Evolutionary conservation across 2,113 vertebrate species (phyloP), one percentile per base, ranked within the genome.

Genomic region (Pterocles burchelli): DNA sequence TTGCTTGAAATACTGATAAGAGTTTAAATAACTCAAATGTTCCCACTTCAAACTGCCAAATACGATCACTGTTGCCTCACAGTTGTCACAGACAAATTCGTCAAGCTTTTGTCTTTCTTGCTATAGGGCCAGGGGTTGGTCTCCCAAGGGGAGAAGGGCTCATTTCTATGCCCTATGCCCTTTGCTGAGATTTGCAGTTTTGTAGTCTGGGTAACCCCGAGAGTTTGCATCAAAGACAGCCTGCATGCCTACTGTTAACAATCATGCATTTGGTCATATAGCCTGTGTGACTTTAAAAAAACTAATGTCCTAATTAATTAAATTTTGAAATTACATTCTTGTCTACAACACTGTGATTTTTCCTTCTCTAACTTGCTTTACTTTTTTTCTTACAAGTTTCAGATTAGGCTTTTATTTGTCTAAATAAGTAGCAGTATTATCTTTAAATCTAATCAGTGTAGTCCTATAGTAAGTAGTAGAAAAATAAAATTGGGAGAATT

Each of bases 11-110:
- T 76, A 62, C 52, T 76, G 38, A 41, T 91, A 71, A 52, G 17
- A 66, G 17, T 91, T 87, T 45, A 94, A 96, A 79, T 84, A 63
- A 79, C 75, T 96, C 63, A 81, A 45, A 92, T 90, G 5, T n/a
- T 93, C 46, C 83, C 36, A 96, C 48, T 91, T 96, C 25, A 89
- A 29, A 59, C 77, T 87, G 54, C 19, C 63, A 95, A 25, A 57
- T 88, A 61, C 31, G 59, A 82, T 95, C 28, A 74, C 59, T 77
- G 41, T 66, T 72, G 31, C 59, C 54, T 65, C 68, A 81, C 19
- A 93, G 52, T 85, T 88, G 75, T 81, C 72, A 48, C 24, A 86
- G 28, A 62, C 43, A 17, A 84, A 89, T 70, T 76, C 21, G 2
- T 59, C 45, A 78, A 34, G 33, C 28, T 74, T 62, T 95, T 62